These are phyloP conservation scores for Eciton burchellii DNA, from an alignment of 1,140 invertebrate genomes.

Conservation along the genomic window DNA sequence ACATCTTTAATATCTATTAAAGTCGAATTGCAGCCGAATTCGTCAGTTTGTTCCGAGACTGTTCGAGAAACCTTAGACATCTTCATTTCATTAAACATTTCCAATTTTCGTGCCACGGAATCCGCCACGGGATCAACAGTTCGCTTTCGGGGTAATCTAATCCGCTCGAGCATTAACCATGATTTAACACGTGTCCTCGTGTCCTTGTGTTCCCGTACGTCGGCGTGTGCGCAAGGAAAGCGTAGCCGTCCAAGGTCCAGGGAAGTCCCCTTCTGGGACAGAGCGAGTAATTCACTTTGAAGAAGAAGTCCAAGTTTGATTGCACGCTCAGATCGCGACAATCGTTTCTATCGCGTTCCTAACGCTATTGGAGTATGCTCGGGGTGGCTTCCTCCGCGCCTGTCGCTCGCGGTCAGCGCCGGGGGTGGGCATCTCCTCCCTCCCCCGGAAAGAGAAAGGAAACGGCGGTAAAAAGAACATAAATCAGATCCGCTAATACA, in stretches of 20 bases:
- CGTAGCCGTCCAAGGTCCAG: constrained; percentile 25
- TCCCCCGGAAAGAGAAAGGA: constrained; percentile 60
- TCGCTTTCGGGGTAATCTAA: constrained; percentile 4
- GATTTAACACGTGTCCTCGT: constrained; percentile 4
- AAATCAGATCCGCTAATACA: constrained; percentile 73
- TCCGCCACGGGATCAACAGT: background rate
- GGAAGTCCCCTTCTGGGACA: constrained; percentile 47
- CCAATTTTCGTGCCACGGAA: constrained; percentile 24
- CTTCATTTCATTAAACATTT: background rate
- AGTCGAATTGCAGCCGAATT: background rate
- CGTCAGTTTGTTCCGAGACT: background rate
- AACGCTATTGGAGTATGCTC: constrained; percentile 66
- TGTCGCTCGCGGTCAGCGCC: constrained; percentile 27
- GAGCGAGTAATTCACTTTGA: constrained; percentile 74
- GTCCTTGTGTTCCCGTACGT: background rate
- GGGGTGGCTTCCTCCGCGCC: constrained; percentile 43
- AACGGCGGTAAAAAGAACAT: constrained; percentile 65
- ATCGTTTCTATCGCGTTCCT: constrained; percentile 72
- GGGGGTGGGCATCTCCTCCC: background rate
- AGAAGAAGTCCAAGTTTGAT: constrained; percentile 78
- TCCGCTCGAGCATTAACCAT: constrained; percentile 10
- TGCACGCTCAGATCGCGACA: constrained; percentile 72
- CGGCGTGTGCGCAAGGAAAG: constrained; percentile 1
- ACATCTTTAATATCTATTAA: background rate
- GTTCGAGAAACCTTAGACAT: constrained; percentile 4